phyloP scores from a whole-genome alignment of 2,888 invertebrate genomes.

The Branchinecta sandiegonensis region DNA sequence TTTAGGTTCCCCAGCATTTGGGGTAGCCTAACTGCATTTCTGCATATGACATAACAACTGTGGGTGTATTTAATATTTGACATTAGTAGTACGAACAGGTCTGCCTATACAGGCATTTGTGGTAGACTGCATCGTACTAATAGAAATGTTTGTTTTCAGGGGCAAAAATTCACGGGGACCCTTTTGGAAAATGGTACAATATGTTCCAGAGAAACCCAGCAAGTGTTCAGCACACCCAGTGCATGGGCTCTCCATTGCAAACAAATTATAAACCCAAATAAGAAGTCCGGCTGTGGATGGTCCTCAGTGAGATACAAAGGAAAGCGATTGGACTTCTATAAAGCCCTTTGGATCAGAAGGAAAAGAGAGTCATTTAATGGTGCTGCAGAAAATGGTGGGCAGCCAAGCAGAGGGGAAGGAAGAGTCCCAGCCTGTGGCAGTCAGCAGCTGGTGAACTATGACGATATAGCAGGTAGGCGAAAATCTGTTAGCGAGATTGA shows the following conservation, averaged over 20 bases:
- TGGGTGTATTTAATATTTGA: too few species aligned
- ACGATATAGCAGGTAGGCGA: slow-evolving; percentile 25
- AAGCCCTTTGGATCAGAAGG: slow-evolving; percentile 64
- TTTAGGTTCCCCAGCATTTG: too few species aligned
- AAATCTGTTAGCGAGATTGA: slow-evolving; percentile 29
- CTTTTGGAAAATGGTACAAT: slow-evolving; percentile 72
- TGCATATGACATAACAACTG: too few species aligned
- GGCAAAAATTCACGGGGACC: slow-evolving; percentile 77
- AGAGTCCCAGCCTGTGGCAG: slow-evolving; percentile 7
- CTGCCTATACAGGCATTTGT: too few species aligned
- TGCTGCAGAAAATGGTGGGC: slow-evolving; percentile 27
- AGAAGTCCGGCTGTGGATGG: slow-evolving; percentile 86
- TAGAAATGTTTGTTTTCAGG: slow-evolving; percentile 40
- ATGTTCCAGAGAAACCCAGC: slow-evolving; percentile 70
- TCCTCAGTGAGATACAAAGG: slow-evolving; percentile 74
- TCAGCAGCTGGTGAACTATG: slow-evolving; percentile 24
- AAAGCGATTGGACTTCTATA: slow-evolving; percentile 72
- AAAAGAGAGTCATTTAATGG: slow-evolving; percentile 29
- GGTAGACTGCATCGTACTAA: too few species aligned
- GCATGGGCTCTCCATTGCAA: slow-evolving; percentile 89
- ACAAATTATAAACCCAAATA: slow-evolving; percentile 74
- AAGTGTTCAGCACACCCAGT: slow-evolving; percentile 73
- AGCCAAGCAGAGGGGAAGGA: neutral
- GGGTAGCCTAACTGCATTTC: too few species aligned
- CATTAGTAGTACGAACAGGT: too few species aligned